Conservation (phyloP, 2,113 vertebrate genomes). For the Labeo rohita region DNA sequence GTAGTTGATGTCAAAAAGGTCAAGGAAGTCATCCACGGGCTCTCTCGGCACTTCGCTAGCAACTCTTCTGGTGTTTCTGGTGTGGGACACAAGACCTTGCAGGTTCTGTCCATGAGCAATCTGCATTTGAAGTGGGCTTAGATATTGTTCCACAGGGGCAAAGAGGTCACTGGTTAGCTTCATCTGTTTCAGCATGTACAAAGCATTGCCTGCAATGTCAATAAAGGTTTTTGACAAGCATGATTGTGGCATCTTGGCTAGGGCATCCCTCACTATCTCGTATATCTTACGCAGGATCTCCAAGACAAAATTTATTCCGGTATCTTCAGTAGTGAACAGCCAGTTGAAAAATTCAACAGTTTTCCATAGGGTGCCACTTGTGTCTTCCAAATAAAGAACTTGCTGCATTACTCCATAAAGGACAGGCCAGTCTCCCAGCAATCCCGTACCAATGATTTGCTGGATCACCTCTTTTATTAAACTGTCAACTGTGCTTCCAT, state of each 20-base stretch:
- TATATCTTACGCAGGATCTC: constrained; percentile 62
- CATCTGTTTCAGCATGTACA: constrained; percentile 64
- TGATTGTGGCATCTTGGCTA: constrained; percentile 51
- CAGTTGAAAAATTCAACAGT: constrained; percentile 61
- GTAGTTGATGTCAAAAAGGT: constrained; percentile 73
- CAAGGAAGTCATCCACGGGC: constrained; percentile 71
- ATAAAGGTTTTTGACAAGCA: constrained; percentile 50
- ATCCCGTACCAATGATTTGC: constrained; percentile 53
- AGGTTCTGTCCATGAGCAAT: constrained; percentile 23
- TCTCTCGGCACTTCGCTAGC: constrained; percentile 53
- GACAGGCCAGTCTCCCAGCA: constrained; percentile 61
- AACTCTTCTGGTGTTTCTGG: neutral
- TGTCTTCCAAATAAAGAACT: constrained; percentile 54
- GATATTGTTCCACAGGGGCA: constrained; percentile 29
- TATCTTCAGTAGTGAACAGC: constrained; percentile 60
- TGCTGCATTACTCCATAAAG: constrained; percentile 63
- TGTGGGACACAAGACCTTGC: constrained; percentile 1
- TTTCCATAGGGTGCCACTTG: constrained; percentile 55
- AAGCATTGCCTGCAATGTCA: constrained; percentile 58
- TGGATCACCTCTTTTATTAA: constrained; percentile 54
- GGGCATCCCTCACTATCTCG: constrained; percentile 57
- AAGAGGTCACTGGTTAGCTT: constrained; percentile 46
- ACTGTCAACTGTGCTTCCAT: constrained; percentile 23
- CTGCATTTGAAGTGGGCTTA: neutral
- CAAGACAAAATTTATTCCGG: constrained; percentile 67